Conservation (phyloP, 2,113 vertebrate species). For the Xenopus borealis region DNA sequence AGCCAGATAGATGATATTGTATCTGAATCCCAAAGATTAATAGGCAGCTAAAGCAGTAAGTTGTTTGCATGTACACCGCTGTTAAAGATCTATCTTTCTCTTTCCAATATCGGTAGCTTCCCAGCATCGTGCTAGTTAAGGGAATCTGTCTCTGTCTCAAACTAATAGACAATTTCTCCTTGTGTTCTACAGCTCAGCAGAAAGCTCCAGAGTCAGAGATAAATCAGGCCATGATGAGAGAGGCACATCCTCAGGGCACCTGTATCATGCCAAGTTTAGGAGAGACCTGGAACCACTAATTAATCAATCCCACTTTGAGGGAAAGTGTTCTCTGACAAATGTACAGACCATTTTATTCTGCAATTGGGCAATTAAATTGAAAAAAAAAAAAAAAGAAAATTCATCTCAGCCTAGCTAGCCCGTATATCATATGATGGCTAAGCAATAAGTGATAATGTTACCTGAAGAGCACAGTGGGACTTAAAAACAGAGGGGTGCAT, state of each 20-base stretch:
- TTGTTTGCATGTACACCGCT: slow-evolving; percentile 10
- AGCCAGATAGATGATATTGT: not conserved
- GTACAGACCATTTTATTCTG: not conserved
- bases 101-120: slow-evolving; percentile 18
- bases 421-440: not conserved
- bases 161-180: slow-evolving; percentile 39
- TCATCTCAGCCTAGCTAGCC: not conserved
- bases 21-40: not conserved
- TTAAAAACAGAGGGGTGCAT: not conserved
- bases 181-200: slow-evolving; percentile 34
- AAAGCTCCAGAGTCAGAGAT: slow-evolving; percentile 35
- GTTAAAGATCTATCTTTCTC: slow-evolving; percentile 16
- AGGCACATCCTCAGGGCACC: slow-evolving; percentile 35
- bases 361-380: not conserved
- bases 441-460: not conserved
- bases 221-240: slow-evolving; percentile 41
- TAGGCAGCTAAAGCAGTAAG: not conserved
- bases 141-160: slow-evolving; percentile 32
- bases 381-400: not conserved
- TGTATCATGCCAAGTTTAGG: slow-evolving; percentile 28
- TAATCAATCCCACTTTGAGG: slow-evolving; percentile 31
- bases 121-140: slow-evolving; percentile 19
- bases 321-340: slow-evolving; percentile 29
- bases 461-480: not conserved
- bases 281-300: slow-evolving; percentile 24